These are phyloP conservation scores for Macrophya annulata DNA, from an alignment of 2,888 invertebrate species.

Conservation along the genomic window DNA sequence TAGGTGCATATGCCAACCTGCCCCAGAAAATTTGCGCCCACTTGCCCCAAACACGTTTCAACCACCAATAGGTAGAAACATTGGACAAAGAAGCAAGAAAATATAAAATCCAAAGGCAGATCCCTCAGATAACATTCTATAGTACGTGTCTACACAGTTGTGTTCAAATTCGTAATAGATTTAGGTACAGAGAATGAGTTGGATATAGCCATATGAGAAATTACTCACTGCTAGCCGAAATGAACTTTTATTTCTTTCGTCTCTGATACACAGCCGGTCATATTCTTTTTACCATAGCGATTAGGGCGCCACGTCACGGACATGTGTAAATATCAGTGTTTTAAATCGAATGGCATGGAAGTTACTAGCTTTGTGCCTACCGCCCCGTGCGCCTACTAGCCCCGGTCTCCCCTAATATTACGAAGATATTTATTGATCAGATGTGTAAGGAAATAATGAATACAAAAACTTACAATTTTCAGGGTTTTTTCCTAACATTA, in stretches of 20 bases:
- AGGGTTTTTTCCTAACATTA: too few relatives aligned
- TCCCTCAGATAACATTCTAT: not conserved
- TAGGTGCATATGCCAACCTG: too few relatives aligned
- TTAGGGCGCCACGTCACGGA: not conserved
- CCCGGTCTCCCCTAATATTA: too few relatives aligned
- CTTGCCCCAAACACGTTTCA: too few relatives aligned
- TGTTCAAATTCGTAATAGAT: not conserved
- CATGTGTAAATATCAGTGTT: not conserved
- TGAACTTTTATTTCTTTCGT: not conserved
- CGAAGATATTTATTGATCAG: too few relatives aligned
- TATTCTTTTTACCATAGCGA: conserved; percentile 1
- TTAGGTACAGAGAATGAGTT: not conserved
- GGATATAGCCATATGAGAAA: not conserved
- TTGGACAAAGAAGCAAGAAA: not conserved
- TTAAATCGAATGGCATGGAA: not conserved
- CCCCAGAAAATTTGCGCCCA: too few relatives aligned
- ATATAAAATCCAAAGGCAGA: not conserved
- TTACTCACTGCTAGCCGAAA: not conserved
- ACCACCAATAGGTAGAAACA: not conserved
- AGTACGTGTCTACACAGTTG: not conserved
- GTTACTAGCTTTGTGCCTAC: not conserved
- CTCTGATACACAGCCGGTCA: not conserved
- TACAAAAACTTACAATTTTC: too few relatives aligned
- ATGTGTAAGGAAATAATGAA: too few relatives aligned
- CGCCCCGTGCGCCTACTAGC: not conserved